A percentile compares a stretch with the other conserved stretches of the same genome.
Conservation (phyloP, 2,888 invertebrate species). For the Myathropa florea region DNA sequence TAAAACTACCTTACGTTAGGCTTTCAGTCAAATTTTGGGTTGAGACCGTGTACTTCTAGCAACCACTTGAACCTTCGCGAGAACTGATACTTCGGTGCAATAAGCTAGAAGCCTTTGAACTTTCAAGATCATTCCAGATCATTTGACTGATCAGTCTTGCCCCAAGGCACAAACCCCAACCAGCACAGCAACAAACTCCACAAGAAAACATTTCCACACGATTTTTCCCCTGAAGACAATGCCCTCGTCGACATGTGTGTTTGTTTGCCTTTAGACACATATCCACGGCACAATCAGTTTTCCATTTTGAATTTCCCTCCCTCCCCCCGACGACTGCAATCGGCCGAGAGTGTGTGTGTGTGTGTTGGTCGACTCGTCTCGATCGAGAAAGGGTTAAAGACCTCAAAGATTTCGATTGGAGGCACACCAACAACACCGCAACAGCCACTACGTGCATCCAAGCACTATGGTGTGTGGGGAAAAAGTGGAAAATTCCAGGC, state of each 20-base stretch:
- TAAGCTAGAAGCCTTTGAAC: neutral
- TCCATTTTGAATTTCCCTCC: neutral
- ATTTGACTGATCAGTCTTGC: too few relatives aligned
- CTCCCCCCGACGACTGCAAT: neutral
- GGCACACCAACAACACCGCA: neutral
- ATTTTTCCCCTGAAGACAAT: neutral
- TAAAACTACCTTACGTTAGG: too few relatives aligned
- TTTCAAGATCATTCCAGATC: neutral
- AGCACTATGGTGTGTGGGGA: neutral
- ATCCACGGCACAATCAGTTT: neutral
- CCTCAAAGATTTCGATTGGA: conserved; percentile 63
- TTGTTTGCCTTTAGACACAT: neutral
- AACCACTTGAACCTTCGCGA: too few relatives aligned
- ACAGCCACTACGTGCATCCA: neutral
- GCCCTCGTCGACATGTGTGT: neutral
- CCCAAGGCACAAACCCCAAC: neutral
- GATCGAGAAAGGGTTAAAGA: conserved; percentile 64
- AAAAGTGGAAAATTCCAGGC: conserved; percentile 68
- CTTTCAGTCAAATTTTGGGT: too few relatives aligned
- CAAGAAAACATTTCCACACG: neutral
- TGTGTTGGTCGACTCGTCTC: conserved; percentile 30
- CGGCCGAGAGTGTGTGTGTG: neutral
- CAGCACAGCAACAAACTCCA: neutral
- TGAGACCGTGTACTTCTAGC: too few relatives aligned
- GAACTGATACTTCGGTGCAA: too few relatives aligned